These are phyloP conservation scores for Heteromyza rotundicornis DNA, from an alignment of 2,888 invertebrate genomes.

Conservation along the genomic window DNA sequence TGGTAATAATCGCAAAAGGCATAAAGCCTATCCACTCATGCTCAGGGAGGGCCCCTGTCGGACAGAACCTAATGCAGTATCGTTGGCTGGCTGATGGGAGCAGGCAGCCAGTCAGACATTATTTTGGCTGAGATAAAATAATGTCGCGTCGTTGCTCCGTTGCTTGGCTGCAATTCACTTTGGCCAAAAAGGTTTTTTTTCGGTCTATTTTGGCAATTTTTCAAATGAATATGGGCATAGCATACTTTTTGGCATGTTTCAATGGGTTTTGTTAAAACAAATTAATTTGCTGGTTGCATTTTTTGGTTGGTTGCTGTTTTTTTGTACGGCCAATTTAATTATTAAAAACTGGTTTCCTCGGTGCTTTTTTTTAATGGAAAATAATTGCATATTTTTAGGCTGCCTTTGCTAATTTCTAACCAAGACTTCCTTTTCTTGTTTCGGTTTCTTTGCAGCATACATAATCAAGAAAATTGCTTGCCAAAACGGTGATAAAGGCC, in stretches of 20 bases:
- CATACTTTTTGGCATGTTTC: constrained; percentile 32
- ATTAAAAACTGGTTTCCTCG: no score
- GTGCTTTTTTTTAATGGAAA: no score
- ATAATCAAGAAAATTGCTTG: no score
- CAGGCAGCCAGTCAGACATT: constrained; percentile 27
- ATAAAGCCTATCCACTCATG: constrained; percentile 25
- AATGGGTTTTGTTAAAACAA: background rate
- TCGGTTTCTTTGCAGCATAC: constrained; percentile 8
- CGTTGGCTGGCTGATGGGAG: no score
- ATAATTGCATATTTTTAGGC: constrained; percentile 2
- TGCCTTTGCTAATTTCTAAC: background rate
- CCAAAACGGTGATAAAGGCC: constrained; percentile 9
- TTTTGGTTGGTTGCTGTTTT: background rate
- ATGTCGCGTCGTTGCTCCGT: constrained; percentile 12
- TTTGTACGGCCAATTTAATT: no score
- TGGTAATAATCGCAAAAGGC: constrained; percentile 35
- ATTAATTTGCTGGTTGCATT: background rate
- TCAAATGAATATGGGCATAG: constrained; percentile 18
- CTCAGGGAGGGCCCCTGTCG: no score
- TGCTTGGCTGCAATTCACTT: no score
- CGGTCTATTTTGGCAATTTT: constrained; percentile 32
- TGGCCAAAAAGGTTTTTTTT: no score
- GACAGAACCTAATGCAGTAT: no score
- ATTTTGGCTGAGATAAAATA: constrained; percentile 5
- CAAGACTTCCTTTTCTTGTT: background rate